Evolutionary conservation across 2,113 vertebrate species (phyloP).

Genomic region (Megaceryle maxima): DNA sequence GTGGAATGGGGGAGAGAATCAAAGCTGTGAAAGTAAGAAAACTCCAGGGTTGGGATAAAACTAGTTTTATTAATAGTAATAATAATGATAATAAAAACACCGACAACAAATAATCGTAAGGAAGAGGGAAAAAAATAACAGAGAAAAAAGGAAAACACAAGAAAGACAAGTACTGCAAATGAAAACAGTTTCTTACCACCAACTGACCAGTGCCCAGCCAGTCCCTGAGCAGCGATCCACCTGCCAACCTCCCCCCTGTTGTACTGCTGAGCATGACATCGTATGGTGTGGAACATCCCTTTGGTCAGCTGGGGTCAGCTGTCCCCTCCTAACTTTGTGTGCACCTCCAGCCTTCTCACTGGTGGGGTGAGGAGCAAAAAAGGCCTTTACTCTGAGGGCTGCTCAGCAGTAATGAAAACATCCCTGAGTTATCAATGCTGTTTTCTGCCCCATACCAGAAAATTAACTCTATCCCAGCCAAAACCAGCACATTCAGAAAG

Average conservation of each 20-base stretch:
- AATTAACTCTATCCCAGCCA: neutral
- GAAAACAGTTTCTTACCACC: neutral
- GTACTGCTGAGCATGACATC: neutral
- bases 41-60: neutral
- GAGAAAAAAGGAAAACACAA: neutral
- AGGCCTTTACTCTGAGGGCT: neutral
- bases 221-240: accelerated
- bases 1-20: neutral
- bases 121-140: neutral
- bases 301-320: neutral
- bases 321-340: neutral
- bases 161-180: neutral
- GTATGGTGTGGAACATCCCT: neutral
- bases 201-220: accelerated
- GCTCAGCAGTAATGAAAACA: neutral
- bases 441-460: neutral
- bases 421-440: neutral
- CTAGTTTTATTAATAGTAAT: neutral
- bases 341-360: neutral
- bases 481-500: neutral
- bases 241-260: accelerated
- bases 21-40: neutral
- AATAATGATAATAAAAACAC: neutral
- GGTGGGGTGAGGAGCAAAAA: neutral
- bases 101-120: neutral